Base-by-base conservation (phyloP, 2,888 invertebrate genomes). In the Acheta domesticus region DNA sequence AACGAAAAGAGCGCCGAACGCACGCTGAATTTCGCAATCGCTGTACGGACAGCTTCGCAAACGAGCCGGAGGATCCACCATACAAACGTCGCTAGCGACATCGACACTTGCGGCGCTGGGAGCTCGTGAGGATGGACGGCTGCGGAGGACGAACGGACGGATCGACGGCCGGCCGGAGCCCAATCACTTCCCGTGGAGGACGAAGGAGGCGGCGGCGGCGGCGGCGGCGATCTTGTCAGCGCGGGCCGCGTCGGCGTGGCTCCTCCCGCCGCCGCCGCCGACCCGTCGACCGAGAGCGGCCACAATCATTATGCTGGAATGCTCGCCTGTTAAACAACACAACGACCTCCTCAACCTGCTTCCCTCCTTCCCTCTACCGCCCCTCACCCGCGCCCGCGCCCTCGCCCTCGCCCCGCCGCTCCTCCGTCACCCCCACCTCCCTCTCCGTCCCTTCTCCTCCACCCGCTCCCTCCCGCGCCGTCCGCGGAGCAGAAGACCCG, bases 291-390 rank as follows among this genome's bases (percentile, higher is more conserved):
- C 50, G 73, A 36, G 48, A 78, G 73, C 74, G 77, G 75, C 74
- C 49, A 49, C 77, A 77, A 78, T 80, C 80, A 80, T 80, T 80
- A 80, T 80, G 78, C 80, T 80, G 80, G 80, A 80, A 80, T 80
- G 80, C 78, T 76, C 76, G 78, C 80, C 79, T 79, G 76, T 79
- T 79, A 79, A 79, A 77, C 62, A 62, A 62, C 62, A 62, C 62
- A 62, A 62, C 62, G 62, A 62, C 62, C 62, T 62, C 62, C 62
- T 62, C 62, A 62, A 62, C 75, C 80, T 74, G 74, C 80, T 50
- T 76, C 21, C 62, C 62, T 23, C 78, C 62, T 73, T 49, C 49
- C 50, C 78, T 48, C 20, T 36, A 19, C 62, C 73, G 73, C 23
- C 49, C 50, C 36, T 36, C 36, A 8, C 5, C 36, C 36, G 36